Conservation (phyloP, 2,797 vertebrate species). For the Chelon labrosus region DNA sequence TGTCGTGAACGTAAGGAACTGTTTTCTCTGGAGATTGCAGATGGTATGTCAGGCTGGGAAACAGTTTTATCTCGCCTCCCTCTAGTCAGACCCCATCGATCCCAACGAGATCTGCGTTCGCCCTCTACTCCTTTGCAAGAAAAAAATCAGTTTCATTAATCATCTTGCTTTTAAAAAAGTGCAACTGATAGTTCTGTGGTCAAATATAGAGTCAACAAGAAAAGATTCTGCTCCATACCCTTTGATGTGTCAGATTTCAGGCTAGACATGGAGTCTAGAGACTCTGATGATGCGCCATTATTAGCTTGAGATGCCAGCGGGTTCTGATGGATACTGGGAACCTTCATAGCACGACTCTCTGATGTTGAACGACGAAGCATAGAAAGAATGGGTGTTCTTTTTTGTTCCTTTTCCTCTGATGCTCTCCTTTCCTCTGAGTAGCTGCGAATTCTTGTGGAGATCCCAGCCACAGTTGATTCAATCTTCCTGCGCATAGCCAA, state of each 20-base stretch:
- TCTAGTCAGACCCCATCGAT: slow-evolving; percentile 93
- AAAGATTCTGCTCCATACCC: slow-evolving; percentile 67
- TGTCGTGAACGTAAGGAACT: slow-evolving; percentile 83
- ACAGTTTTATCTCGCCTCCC: slow-evolving; percentile 89
- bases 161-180: neutral
- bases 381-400: slow-evolving; percentile 90
- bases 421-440: slow-evolving; percentile 88
- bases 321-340: slow-evolving; percentile 86
- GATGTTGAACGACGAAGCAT: slow-evolving; percentile 92
- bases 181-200: neutral
- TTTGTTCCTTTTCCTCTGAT: slow-evolving; percentile 81
- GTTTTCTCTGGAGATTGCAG: slow-evolving; percentile 89
- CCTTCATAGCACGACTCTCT: slow-evolving; percentile 89
- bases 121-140: slow-evolving; percentile 71
- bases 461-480: slow-evolving; percentile 91
- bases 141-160: slow-evolving; percentile 4
- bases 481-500: slow-evolving; percentile 93
- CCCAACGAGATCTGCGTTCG: slow-evolving; percentile 91
- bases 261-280: slow-evolving; percentile 92
- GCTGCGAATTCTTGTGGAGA: slow-evolving; percentile 93
- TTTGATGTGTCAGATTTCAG: slow-evolving; percentile 85
- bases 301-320: slow-evolving; percentile 85
- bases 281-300: slow-evolving; percentile 90
- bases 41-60: slow-evolving; percentile 93
- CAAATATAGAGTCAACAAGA: neutral